A percentile compares a stretch with the other conserved stretches of the same genome.
Conservation (phyloP, 2,888 invertebrate genomes). For the Lasiommata megera region DNA sequence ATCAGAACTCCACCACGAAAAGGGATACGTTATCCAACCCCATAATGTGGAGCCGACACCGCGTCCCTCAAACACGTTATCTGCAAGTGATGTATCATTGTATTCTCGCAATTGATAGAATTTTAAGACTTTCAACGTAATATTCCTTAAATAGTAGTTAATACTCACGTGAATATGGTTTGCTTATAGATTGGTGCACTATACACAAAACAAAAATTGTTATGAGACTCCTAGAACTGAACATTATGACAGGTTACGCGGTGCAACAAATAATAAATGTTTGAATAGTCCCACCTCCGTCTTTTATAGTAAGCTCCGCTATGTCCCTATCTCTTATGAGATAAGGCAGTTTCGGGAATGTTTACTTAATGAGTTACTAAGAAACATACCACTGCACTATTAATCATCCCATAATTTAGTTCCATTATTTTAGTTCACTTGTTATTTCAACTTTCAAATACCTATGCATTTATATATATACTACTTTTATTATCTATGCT, state of each 20-base stretch:
- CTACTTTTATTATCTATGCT: not conserved
- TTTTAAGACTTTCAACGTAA: not conserved
- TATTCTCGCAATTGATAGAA: not conserved
- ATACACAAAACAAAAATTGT: conserved; percentile 47
- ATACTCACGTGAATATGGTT: conserved; percentile 64
- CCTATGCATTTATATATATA: too few relatives aligned
- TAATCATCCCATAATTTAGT: conserved; percentile 45
- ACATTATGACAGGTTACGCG: conserved; percentile 47
- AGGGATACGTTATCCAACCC: conserved; percentile 73
- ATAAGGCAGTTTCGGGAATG: conserved; percentile 70
- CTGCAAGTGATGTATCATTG: conserved; percentile 50
- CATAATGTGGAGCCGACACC: conserved; percentile 66
- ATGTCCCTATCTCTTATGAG: conserved; percentile 62
- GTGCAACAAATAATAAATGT: conserved; percentile 55
- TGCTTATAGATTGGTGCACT: conserved; percentile 48
- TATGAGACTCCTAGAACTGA: conserved; percentile 46
- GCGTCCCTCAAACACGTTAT: conserved; percentile 55
- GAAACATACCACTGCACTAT: conserved; percentile 51
- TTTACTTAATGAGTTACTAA: conserved; percentile 71
- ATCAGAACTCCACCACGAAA: conserved; percentile 62
- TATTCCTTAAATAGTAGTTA: not conserved
- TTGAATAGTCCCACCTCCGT: conserved; percentile 51
- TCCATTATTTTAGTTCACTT: not conserved
- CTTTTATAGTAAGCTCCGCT: conserved; percentile 60
- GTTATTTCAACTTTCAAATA: not conserved